phyloP scores from a whole-genome alignment of 2,797 vertebrate species.

The Chloroceryle inda region DNA sequence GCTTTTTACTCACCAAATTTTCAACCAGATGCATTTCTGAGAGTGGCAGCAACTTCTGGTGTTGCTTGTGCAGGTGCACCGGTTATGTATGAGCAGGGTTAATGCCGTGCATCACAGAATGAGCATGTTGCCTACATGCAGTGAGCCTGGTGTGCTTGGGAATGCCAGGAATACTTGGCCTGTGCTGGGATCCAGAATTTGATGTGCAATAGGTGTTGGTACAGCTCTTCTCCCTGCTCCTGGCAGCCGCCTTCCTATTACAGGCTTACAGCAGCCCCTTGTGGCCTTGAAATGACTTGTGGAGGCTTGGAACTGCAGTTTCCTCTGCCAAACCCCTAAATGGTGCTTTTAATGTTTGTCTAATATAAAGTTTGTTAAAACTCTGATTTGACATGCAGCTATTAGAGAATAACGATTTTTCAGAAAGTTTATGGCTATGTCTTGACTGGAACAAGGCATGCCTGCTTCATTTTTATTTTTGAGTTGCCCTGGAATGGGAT shows the following conservation, averaged over 20 bases:
- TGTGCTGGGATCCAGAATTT: fast-evolving
- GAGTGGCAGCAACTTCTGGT: not conserved
- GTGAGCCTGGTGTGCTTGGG: not conserved
- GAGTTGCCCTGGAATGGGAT: not conserved
- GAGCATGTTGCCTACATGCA: fast-evolving
- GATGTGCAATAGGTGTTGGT: not conserved
- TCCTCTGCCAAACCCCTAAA: not conserved
- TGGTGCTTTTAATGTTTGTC: not conserved
- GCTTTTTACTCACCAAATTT: not conserved
- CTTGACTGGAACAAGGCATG: not conserved
- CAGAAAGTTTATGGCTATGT: not conserved
- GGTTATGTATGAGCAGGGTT: fast-evolving
- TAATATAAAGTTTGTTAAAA: not conserved
- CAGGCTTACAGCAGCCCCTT: conserved; percentile 67
- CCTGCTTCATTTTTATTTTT: not conserved
- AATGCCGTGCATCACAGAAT: fast-evolving
- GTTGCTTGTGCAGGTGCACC: not conserved
- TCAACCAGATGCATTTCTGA: not conserved
- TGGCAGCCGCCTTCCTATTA: not conserved
- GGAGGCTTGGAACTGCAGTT: fast-evolving
- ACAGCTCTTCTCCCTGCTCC: not conserved
- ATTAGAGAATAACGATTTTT: not conserved
- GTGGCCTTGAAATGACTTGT: conserved; percentile 27
- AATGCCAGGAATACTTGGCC: fast-evolving
- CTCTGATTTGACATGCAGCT: not conserved